Evolutionary conservation across 1,140 invertebrate genomes (phyloP).

Genomic region (Zaprionus vittiger): DNA sequence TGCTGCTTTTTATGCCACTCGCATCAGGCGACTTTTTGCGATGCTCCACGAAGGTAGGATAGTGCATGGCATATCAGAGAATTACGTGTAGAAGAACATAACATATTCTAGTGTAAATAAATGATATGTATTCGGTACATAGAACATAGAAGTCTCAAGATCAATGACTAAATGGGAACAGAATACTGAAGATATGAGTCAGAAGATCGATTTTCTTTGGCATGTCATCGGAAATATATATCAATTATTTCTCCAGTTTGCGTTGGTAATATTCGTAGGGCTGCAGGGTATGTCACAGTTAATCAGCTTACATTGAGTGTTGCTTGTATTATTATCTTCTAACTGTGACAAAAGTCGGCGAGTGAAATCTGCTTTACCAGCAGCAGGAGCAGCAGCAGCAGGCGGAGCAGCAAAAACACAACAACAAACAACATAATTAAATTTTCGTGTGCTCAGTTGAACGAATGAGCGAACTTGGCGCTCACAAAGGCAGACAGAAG

Average conservation of each 20-base stretch:
- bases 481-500: slow-evolving; percentile 43
- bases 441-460: slow-evolving; percentile 68
- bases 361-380: slow-evolving; percentile 43
- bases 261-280: no score
- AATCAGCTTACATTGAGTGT: not conserved
- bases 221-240: no score
- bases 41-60: not conserved
- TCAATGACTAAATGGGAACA: no score
- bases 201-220: no score
- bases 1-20: slow-evolving; percentile 19
- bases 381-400: slow-evolving; percentile 6
- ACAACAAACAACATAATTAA: slow-evolving; percentile 61
- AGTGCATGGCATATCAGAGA: not conserved
- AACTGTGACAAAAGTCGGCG: slow-evolving; percentile 51
- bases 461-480: slow-evolving; percentile 57
- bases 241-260: no score
- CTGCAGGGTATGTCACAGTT: not conserved
- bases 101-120: no score
- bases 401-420: slow-evolving; percentile 16
- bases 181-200: no score
- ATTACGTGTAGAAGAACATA: not conserved
- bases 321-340: slow-evolving; percentile 46
- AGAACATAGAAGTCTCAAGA: no score
- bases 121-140: no score
- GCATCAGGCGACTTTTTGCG: slow-evolving; percentile 10